Conservation (phyloP, 2,113 vertebrate genomes). For the Struthidea cinerea region DNA sequence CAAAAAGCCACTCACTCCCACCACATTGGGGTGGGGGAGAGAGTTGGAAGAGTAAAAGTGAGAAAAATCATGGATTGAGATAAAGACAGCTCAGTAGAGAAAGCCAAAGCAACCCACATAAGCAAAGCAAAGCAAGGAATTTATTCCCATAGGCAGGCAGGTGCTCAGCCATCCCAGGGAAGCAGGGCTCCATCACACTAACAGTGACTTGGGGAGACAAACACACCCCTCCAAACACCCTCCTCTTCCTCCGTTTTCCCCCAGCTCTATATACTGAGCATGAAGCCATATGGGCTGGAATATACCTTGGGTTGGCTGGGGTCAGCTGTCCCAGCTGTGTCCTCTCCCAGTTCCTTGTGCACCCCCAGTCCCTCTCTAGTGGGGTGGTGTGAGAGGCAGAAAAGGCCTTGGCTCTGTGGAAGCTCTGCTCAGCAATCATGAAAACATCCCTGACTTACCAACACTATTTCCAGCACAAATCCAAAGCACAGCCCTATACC, state of each 20-base stretch:
- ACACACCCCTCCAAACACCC: rapidly evolving
- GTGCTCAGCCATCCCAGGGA: background rate
- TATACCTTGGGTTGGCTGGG: too few species aligned
- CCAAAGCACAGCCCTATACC: background rate
- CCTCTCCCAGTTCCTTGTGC: background rate
- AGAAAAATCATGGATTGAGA: background rate
- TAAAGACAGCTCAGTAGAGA: background rate
- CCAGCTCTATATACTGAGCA: background rate
- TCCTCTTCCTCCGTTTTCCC: background rate
- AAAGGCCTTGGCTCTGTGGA: background rate
- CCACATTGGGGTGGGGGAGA: background rate
- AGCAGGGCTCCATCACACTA: rapidly evolving
- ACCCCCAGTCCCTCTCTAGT: background rate
- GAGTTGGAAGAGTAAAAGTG: background rate
- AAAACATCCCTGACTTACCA: background rate
- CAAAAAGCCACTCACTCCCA: background rate
- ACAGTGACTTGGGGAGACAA: background rate
- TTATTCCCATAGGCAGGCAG: background rate
- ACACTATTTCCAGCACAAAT: background rate
- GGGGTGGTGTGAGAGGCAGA: background rate
- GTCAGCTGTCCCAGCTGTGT: background rate
- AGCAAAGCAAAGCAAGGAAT: background rate
- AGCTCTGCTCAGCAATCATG: background rate
- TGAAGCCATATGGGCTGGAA: rapidly evolving
- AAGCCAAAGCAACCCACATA: background rate